Evolutionary conservation across 2,888 invertebrate species (phyloP).

Genomic region (Lepidocyrtinus sp.): DNA sequence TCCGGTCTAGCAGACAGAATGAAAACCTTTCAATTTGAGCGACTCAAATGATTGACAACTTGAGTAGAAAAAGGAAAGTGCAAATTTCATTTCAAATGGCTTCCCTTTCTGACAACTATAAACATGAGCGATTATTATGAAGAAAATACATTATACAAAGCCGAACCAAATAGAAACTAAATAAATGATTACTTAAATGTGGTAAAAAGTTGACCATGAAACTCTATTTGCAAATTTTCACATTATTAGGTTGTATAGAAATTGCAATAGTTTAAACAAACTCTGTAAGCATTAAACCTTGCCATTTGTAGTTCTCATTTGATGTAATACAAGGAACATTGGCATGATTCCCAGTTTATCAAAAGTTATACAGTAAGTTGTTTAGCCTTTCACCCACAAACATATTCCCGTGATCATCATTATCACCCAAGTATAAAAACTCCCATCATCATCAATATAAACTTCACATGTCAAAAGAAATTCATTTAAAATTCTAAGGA

Average conservation of each 20-base stretch:
- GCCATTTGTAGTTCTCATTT: constrained; percentile 2
- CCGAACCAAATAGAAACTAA: no score
- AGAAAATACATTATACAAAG: not conserved
- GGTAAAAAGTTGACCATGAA: not conserved
- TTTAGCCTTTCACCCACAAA: constrained; percentile 20
- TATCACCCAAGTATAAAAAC: constrained; percentile 27
- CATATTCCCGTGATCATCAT: constrained; percentile 41
- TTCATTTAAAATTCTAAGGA: not conserved
- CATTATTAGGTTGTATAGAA: not conserved
- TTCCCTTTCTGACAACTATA: not conserved
- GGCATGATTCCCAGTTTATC: constrained; percentile 45
- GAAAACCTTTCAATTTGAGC: not conserved
- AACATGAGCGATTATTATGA: not conserved
- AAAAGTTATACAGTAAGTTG: constrained; percentile 25
- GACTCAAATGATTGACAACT: constrained; percentile 46
- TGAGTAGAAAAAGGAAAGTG: constrained; percentile 37
- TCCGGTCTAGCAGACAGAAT: no score
- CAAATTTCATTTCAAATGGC: constrained; percentile 30
- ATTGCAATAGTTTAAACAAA: not conserved
- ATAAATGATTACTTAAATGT: not conserved
- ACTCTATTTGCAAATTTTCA: not conserved
- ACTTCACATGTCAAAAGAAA: not conserved
- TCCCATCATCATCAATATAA: not conserved
- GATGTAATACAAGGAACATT: constrained; percentile 28
- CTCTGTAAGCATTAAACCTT: no score